Base-by-base conservation (phyloP, 2,797 vertebrate species). In the Lates japonicus region DNA sequence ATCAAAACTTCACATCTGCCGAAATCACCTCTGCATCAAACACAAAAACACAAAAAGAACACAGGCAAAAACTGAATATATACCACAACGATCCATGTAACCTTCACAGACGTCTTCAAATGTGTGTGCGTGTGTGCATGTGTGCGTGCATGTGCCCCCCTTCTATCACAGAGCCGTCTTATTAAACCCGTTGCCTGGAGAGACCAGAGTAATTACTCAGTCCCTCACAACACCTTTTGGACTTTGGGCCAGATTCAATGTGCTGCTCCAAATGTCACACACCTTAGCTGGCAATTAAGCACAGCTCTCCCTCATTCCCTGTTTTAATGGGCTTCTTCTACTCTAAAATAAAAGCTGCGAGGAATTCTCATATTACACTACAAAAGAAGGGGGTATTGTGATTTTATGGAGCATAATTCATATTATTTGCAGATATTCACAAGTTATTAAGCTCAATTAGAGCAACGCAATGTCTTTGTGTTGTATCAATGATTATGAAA, bases 261-360 rank as follows among this genome's bases (percentile, higher is more conserved):
- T 85, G 88, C 77, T 76, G 76, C 90, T 93, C 85, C 89, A 95
- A n/a, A 96, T 95, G 94, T 95, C 94, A 95, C 86, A 76, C 81
- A 89, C 92, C 92, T 91, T 78, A 88, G 83, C 70, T 89, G 90
- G 87, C 93, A 95, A 95, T 95, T 95, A 94, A 92, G 90, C 74
- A 57, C 29, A 60, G 39, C 78, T 85, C 82, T 79, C 79, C 76
- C 80, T 74, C 81, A 74, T 61, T 89, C 75, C 74, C 75, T 66
- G 64, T 75, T 91, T 87, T 91, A 92, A 93, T 92, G 70, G 83
- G 78, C 74, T 82, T 76, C 41, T 31, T 78, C 66, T 31, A 55
- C 77, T 73, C 65, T 29, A 81, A 88, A 87, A 86, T 74, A 79
- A 80, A 90, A 66, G 85, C 86, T 76, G 73, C 33, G 33, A 84